These are phyloP conservation scores for Drosophila siamana DNA, from an alignment of 2,888 invertebrate genomes.

Conservation along the genomic window DNA sequence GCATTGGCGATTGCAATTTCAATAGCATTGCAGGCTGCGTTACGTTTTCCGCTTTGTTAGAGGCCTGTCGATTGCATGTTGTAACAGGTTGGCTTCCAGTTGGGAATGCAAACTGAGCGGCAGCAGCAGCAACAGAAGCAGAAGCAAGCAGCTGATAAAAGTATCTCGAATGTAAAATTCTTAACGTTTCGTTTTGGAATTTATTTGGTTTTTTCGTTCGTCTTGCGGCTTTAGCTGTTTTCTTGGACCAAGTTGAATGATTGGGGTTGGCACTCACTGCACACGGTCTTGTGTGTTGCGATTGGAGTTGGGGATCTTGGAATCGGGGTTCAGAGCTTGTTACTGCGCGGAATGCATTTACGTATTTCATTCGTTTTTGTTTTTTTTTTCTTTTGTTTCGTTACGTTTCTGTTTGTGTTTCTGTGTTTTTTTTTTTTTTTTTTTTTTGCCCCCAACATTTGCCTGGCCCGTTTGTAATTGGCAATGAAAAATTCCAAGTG, in stretches of 20 bases:
- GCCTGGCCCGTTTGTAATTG: conserved; percentile 56
- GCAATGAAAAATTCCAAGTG: conserved; percentile 71
- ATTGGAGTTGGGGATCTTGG: conserved; percentile 7
- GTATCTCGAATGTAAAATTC: conserved; percentile 66
- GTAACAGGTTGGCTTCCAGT: conserved; percentile 62
- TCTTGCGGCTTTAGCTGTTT: conserved; percentile 4
- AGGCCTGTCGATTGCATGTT: conserved; percentile 69
- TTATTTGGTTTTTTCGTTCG: conserved; percentile 39
- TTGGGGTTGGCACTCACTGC: conserved; percentile 49
- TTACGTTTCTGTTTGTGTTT: background rate
- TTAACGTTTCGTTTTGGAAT: conserved; percentile 69
- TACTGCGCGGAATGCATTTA: conserved; percentile 62
- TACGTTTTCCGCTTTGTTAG: conserved; percentile 57
- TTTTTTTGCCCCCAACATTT: conserved; percentile 27
- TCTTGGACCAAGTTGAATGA: conserved; percentile 34
- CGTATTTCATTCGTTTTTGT: conserved; percentile 24
- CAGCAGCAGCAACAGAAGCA: conserved; percentile 14
- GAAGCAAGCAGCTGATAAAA: conserved; percentile 68
- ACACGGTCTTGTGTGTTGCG: conserved; percentile 15
- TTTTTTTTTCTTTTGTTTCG: background rate
- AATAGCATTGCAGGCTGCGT: conserved; percentile 19
- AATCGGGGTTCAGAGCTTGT: conserved; percentile 32
- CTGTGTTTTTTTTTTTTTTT: conserved; percentile 12
- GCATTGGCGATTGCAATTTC: conserved; percentile 18
- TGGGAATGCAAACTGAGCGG: conserved; percentile 56